A percentile compares a stretch with the other conserved stretches of the same genome.
These are phyloP conservation scores for Phataginus tetradactyla DNA, from an alignment of 2,797 vertebrate species.

Conservation along the genomic window DNA sequence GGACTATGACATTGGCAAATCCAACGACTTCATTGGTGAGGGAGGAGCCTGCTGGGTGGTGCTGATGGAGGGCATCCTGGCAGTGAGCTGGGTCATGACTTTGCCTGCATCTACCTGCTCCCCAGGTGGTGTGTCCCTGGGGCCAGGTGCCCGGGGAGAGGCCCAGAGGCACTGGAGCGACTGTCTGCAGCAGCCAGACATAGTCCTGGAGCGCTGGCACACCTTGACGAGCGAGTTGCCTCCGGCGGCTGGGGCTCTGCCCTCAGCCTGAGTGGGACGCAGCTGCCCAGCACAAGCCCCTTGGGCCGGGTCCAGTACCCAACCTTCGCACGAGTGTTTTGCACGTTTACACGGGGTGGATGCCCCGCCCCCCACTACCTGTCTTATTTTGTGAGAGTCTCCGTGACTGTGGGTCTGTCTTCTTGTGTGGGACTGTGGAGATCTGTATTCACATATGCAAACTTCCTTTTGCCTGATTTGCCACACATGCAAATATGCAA, in stretches of 20 bases:
- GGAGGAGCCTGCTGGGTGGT: background rate
- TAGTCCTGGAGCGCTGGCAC: constrained; percentile 94
- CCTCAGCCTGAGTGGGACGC: background rate
- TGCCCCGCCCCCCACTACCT: constrained; percentile 56
- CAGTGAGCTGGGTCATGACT: background rate
- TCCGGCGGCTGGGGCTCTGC: background rate
- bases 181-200: constrained; percentile 92
- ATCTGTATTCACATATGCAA: constrained; percentile 76
- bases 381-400: constrained; percentile 76
- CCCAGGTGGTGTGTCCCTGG: constrained; percentile 91
- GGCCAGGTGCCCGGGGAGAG: constrained; percentile 91
- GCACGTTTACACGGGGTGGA: constrained; percentile 80
- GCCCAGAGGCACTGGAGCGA: constrained; percentile 93
- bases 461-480: constrained; percentile 72
- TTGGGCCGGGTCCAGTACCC: background rate
- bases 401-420: constrained; percentile 65
- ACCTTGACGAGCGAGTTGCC: constrained; percentile 94
- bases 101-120: background rate
- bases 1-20: constrained; percentile 94
- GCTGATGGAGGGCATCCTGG: background rate
- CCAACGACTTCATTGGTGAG: constrained; percentile 94
- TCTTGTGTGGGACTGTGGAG: constrained; percentile 67
- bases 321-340: constrained; percentile 77
- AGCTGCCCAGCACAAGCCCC: background rate
- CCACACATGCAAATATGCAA: constrained; percentile 73